A percentile compares a stretch with the other conserved stretches of the same genome.
These are phyloP conservation scores for Anorthoa munda DNA, from an alignment of 2,888 invertebrate species.

Conservation along the genomic window DNA sequence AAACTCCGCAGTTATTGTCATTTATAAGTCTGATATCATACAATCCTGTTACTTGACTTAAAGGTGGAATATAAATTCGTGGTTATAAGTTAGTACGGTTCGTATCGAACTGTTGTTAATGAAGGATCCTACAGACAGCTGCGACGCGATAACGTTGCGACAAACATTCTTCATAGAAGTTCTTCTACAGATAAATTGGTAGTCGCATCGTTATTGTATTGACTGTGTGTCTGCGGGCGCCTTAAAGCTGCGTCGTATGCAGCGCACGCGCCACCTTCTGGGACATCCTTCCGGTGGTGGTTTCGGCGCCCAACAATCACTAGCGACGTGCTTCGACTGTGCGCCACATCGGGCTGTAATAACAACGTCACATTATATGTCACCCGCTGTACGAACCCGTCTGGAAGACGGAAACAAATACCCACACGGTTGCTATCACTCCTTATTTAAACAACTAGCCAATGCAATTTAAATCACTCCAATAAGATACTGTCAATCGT, in stretches of 20 bases:
- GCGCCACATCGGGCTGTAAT: slow-evolving; percentile 35
- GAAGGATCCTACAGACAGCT: background rate
- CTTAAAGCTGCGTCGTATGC: slow-evolving; percentile 64
- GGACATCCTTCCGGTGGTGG: slow-evolving; percentile 85
- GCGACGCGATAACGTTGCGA: background rate
- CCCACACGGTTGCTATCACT: slow-evolving; percentile 41
- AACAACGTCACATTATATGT: slow-evolving; percentile 53
- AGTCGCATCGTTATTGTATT: background rate
- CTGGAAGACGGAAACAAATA: slow-evolving; percentile 56
- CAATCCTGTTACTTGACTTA: slow-evolving; percentile 62
- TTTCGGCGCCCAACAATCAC: slow-evolving; percentile 77
- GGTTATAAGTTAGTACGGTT: slow-evolving; percentile 15
- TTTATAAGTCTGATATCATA: slow-evolving; percentile 54
- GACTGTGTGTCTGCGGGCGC: background rate
- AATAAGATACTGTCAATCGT: slow-evolving; percentile 17
- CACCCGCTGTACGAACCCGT: slow-evolving; percentile 27
- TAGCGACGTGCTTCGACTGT: slow-evolving; percentile 77
- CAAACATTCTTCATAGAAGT: background rate
- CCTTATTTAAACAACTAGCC: slow-evolving; percentile 11
- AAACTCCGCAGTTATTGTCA: slow-evolving; percentile 10
- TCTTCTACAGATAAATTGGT: background rate
- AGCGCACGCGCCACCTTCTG: slow-evolving; percentile 72
- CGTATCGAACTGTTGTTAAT: slow-evolving; percentile 56
- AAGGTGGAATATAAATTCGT: slow-evolving; percentile 53
- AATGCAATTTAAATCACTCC: slow-evolving; percentile 35